Evolutionary conservation across 2,113 vertebrate species (phyloP), one percentile per base, ranked within the genome.

Genomic region (Hypanus sabinus): DNA sequence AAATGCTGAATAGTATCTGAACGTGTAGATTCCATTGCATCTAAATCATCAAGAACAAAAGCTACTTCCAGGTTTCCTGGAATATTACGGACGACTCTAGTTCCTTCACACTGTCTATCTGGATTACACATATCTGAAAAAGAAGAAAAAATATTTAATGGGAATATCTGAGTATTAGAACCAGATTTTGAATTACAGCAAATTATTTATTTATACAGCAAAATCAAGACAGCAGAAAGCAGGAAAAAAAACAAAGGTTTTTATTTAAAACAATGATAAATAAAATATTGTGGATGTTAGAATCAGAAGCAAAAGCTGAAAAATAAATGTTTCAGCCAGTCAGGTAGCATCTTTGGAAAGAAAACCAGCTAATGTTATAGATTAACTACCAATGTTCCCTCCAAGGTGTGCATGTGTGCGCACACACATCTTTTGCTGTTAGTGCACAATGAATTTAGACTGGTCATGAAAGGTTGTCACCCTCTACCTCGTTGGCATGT

Each of bases 21-120:
- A 62, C 97, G 94, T 0, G 97, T 96, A 0, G 95, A 92, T 70
- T 95, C 95, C 8, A 98, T 60, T 83, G 96, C 95, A 4, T 18
- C 94, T 94, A 98, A 98, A 93, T 97, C 94, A 75, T 99, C 98
- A 94, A 98, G 85, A 94, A 98, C 60, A 70, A 98, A 94, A 0
- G 95, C 96, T 94, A 99, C 94, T 95, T 98, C 98, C 95, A 97
- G 33, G 14, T 98, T 96, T 24, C 96, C 95, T 5, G 94, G 33
- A 95, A 97, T 94, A 3, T 96, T 95, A 36, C 0, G 1, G 0
- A 94, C 38, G 0, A 94, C 76, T 1, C 0, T 0, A n/a, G 95
- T 94, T n/a, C 81, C 91, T 30, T 94, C 0, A 16, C 98, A 98
- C 20, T 94, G 94, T 0, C 27, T 71, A 20, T 94, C 94, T 5